Conservation (phyloP, 37 sponge, comb jelly and placozoan genomes). For the Axinella damicornis region DNA sequence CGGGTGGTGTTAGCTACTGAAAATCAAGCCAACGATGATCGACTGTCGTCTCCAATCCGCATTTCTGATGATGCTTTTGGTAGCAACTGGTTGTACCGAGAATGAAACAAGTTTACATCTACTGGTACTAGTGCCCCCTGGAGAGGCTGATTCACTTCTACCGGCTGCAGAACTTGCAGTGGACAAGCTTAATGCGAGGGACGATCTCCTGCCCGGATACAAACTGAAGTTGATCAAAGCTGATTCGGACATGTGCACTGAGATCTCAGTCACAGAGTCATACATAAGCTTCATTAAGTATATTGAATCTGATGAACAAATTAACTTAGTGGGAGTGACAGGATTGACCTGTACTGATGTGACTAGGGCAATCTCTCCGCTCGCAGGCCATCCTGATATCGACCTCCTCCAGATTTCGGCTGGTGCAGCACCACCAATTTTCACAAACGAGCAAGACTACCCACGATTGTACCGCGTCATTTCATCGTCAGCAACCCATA, state of each 20-base stretch:
- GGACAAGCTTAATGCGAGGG: slow-evolving; percentile 29
- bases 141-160: too few species aligned
- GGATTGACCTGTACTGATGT: slow-evolving; percentile 34
- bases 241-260: slow-evolving; percentile 2
- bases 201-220: slow-evolving; percentile 19
- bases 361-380: slow-evolving; percentile 7
- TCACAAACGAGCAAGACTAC: neutral
- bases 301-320: neutral
- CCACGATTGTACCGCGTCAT: slow-evolving; percentile 1
- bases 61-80: too few species aligned
- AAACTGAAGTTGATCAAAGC: slow-evolving; percentile 24
- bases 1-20: too few species aligned
- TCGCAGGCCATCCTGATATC: slow-evolving; percentile 5
- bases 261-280: neutral
- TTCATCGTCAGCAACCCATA: slow-evolving; percentile 9
- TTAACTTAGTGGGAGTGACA: slow-evolving; percentile 23
- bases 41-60: too few species aligned
- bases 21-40: too few species aligned
- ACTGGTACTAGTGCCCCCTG: too few species aligned
- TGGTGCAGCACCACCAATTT: slow-evolving; percentile 18
- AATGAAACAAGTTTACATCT: too few species aligned
- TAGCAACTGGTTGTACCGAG: too few species aligned
- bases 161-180: slow-evolving; percentile 7
- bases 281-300: slow-evolving; percentile 1
- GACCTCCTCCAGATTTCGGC: slow-evolving; percentile 21